Conservation (phyloP, 1,140 invertebrate genomes). For the Drosophila nikananu region DNA sequence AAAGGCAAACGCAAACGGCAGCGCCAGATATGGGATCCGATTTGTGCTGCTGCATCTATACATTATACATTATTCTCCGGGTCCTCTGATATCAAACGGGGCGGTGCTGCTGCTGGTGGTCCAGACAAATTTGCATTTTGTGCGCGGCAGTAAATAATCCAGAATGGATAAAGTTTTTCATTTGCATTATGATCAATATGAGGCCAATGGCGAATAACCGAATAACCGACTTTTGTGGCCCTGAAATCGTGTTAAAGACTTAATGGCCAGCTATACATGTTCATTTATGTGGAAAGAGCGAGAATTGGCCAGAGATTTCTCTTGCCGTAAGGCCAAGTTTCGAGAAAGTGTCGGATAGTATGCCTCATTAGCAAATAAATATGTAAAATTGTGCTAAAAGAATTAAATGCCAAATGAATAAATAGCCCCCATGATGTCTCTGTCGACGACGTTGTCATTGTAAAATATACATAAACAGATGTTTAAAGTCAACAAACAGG, state of each 20-base stretch:
- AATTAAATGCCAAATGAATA: constrained; percentile 38
- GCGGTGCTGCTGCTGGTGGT: background rate
- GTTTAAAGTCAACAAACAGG: constrained; percentile 22
- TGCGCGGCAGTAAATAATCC: constrained; percentile 42
- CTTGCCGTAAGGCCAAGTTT: constrained; percentile 8
- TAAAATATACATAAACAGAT: constrained; percentile 38
- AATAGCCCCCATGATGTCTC: constrained; percentile 23
- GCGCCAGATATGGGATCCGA: constrained; percentile 49
- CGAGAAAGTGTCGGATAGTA: constrained; percentile 39
- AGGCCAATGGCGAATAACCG: constrained; percentile 23
- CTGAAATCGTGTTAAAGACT: constrained; percentile 36
- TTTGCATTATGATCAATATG: constrained; percentile 46
- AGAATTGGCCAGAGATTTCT: constrained; percentile 10
- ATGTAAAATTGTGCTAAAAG: constrained; percentile 33
- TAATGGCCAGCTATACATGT: constrained; percentile 16
- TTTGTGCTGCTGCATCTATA: constrained; percentile 39
- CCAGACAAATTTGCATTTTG: constrained; percentile 50
- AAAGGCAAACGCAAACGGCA: constrained; percentile 69
- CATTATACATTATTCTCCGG: constrained; percentile 11
- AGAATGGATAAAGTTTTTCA: constrained; percentile 51
- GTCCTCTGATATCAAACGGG: constrained; percentile 2
- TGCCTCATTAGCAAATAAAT: constrained; percentile 63
- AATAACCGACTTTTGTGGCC: constrained; percentile 35
- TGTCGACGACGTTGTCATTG: constrained; percentile 18
- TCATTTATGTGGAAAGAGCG: constrained; percentile 26